Evolutionary conservation across 2,113 vertebrate genomes (phyloP).

Genomic region (Lates calcarifer): DNA sequence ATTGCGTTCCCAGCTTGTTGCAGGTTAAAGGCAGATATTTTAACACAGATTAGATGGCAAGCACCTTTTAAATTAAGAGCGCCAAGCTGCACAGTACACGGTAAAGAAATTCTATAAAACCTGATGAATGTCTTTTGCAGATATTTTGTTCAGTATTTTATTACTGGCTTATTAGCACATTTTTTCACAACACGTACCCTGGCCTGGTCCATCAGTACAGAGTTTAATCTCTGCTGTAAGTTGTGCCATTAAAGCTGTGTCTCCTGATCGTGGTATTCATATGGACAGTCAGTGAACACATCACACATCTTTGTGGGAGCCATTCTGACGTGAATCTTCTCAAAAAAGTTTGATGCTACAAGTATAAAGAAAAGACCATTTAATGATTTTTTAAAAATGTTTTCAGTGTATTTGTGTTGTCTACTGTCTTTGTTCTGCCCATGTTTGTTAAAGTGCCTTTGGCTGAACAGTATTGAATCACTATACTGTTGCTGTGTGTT

Average conservation of each 20-base stretch:
- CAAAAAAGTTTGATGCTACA: conserved; percentile 1
- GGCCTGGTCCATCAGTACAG: not conserved
- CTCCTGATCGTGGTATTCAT: conserved; percentile 3
- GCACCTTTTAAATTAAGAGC: not conserved
- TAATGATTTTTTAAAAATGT: conserved; percentile 32
- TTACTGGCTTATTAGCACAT: conserved; percentile 32
- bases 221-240: conserved; percentile 1
- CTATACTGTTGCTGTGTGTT: conserved; percentile 32
- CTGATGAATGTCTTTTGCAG: not conserved
- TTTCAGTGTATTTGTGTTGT: conserved; percentile 38
- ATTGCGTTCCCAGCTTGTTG: not conserved
- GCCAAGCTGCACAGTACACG: not conserved
- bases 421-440: conserved; percentile 25
- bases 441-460: conserved; percentile 70
- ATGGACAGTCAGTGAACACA: conserved; percentile 6
- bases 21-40: not conserved
- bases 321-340: conserved; percentile 5
- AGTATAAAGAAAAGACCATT: conserved; percentile 29
- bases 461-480: conserved; percentile 47
- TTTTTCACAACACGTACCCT: conserved; percentile 29
- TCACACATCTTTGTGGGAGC: conserved; percentile 4
- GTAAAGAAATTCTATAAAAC: not conserved
- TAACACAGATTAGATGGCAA: not conserved
- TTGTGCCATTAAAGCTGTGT: conserved; percentile 6
- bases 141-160: not conserved